Percentiles rank a stretch among this genome's conserved stretches.
Evolutionary conservation across 2,888 invertebrate genomes (phyloP).

Genomic region (Sabellastarte sp.): DNA sequence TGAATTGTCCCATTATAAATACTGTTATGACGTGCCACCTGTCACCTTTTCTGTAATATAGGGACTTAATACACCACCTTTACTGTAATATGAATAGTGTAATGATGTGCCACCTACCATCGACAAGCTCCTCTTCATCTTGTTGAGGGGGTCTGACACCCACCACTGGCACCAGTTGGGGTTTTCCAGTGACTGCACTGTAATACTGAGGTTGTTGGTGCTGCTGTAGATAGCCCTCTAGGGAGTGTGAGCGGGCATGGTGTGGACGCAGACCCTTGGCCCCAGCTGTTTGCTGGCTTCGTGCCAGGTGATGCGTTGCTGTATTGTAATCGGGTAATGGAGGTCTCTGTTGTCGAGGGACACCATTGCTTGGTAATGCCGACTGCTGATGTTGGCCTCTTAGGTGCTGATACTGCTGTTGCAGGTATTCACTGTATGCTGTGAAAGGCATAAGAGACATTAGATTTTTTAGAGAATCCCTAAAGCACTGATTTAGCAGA

Average conservation of each 20-base stretch:
- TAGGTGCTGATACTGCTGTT: conserved; percentile 13
- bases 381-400: no score
- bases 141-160: not conserved
- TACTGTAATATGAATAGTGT: not conserved
- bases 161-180: no score
- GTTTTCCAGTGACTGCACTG: no score
- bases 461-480: no score
- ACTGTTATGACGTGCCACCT: no score
- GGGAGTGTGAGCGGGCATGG: not conserved
- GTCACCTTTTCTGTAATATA: no score
- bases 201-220: no score
- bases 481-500: no score
- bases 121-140: not conserved
- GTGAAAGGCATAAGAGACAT: not conserved
- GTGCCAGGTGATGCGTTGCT: not conserved
- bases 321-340: not conserved
- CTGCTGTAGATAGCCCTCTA: not conserved
- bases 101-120: not conserved
- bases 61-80: no score
- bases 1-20: no score
- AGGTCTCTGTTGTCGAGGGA: not conserved
- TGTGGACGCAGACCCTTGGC: not conserved
- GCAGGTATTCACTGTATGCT: conserved; percentile 15
- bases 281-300: not conserved
- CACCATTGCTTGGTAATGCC: not conserved